Conservation (phyloP, 2,888 invertebrate genomes). For the Ectemnius lituratus region DNA sequence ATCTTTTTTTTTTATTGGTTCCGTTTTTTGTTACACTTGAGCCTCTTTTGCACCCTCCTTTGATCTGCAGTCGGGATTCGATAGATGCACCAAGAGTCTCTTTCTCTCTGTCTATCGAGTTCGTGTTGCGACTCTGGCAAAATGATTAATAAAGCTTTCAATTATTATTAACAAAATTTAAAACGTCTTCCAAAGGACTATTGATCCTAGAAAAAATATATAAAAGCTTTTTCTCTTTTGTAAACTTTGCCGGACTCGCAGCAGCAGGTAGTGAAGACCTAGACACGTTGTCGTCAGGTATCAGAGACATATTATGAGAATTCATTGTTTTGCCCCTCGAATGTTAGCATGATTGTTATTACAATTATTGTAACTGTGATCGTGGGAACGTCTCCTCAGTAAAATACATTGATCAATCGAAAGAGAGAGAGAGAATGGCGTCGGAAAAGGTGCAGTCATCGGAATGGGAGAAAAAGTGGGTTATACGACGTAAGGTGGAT, state of each 20-base stretch:
- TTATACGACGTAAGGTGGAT: slow-evolving; percentile 13
- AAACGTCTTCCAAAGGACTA: background rate
- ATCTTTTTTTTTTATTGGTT: slow-evolving; percentile 20
- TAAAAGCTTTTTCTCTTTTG: background rate
- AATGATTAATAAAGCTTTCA: background rate
- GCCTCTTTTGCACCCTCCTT: slow-evolving; percentile 69
- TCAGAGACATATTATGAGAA: slow-evolving; percentile 67
- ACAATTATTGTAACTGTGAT: slow-evolving; percentile 54
- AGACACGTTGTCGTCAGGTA: slow-evolving; percentile 60
- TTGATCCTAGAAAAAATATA: background rate
- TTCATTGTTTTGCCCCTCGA: slow-evolving; percentile 68
- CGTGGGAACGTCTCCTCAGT: slow-evolving; percentile 32
- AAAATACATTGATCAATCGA: slow-evolving; percentile 1
- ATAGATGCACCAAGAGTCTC: slow-evolving; percentile 66
- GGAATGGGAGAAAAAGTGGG: slow-evolving; percentile 15
- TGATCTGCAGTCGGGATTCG: slow-evolving; percentile 68
- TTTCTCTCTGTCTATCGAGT: slow-evolving; percentile 54
- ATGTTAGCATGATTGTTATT: slow-evolving; percentile 64
- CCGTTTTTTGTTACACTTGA: slow-evolving; percentile 60
- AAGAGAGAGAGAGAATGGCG: slow-evolving; percentile 24
- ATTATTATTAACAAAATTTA: background rate
- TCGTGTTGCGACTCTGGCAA: slow-evolving; percentile 45
- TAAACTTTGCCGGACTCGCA: slow-evolving; percentile 42
- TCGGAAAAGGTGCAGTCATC: slow-evolving; percentile 30
- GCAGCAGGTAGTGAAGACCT: slow-evolving; percentile 54